Conservation (phyloP, 1,140 invertebrate genomes). For the Drosophila pectinifera region DNA sequence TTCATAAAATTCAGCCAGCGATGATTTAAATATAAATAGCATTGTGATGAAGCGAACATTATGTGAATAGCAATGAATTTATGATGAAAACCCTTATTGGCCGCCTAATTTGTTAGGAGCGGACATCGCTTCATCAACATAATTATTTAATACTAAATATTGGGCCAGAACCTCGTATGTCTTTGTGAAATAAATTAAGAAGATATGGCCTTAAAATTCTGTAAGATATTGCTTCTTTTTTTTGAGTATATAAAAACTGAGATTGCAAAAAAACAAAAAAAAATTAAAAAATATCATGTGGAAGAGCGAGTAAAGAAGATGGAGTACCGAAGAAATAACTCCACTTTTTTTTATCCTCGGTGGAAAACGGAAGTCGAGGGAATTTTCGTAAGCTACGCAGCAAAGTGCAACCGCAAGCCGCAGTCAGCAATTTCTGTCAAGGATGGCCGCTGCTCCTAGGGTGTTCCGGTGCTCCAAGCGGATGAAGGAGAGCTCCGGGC, state of each 20-base stretch:
- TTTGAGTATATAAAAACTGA: background rate
- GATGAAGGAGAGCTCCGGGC: background rate
- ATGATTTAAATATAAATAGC: no score
- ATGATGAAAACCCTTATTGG: no score
- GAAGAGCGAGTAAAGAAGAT: slow-evolving; percentile 8
- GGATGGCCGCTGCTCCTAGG: slow-evolving; percentile 49
- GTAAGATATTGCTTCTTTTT: background rate
- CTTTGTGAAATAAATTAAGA: background rate
- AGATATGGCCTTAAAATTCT: background rate
- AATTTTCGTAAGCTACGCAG: slow-evolving; percentile 77
- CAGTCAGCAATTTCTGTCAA: slow-evolving; percentile 73
- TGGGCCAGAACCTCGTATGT: background rate
- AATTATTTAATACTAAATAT: background rate
- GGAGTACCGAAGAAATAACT: slow-evolving; percentile 1
- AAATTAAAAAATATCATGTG: slow-evolving; percentile 9
- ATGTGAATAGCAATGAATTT: no score
- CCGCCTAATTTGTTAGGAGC: no score
- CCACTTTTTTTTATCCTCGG: slow-evolving; percentile 16
- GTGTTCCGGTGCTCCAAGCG: slow-evolving; percentile 11
- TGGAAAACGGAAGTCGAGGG: slow-evolving; percentile 70
- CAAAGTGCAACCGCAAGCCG: slow-evolving; percentile 63
- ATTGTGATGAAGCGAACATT: no score
- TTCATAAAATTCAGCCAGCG: no score
- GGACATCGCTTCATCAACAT: no score
- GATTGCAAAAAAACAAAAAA: slow-evolving; percentile 15